Conservation (phyloP, 2,113 vertebrate genomes). For the Cercocebus atys region DNA sequence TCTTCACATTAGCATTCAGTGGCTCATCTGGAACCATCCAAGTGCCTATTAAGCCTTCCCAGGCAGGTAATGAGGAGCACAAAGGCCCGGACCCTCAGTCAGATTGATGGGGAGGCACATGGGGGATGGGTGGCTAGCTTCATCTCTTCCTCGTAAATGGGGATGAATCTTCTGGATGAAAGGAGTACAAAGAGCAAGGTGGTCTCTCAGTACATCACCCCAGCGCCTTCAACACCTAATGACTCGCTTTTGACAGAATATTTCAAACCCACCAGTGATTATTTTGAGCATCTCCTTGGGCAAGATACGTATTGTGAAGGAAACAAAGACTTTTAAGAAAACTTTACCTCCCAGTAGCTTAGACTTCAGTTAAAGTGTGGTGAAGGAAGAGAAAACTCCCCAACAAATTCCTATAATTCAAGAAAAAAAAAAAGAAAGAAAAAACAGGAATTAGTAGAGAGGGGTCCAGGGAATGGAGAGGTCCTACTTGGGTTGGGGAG, state of each 20-base stretch:
- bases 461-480: neutral
- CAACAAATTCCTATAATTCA: neutral
- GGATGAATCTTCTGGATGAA: neutral
- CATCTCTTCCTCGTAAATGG: neutral
- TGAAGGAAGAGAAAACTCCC: neutral
- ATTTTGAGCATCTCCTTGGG: neutral
- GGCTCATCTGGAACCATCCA: neutral
- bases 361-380: neutral
- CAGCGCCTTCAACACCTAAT: neutral
- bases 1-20: neutral
- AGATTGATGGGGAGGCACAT: neutral
- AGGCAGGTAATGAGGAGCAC: neutral
- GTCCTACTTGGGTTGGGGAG: neutral
- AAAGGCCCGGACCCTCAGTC: neutral
- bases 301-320: neutral
- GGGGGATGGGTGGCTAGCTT: neutral
- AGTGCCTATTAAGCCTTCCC: neutral
- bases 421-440: neutral
- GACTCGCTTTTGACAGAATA: neutral
- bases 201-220: neutral
- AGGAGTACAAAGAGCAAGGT: fast-evolving
- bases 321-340: neutral
- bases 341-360: neutral
- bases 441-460: neutral
- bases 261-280: neutral